These are phyloP conservation scores for Drosophila neoperkinsi DNA, from an alignment of 2,888 invertebrate species.

Conservation along the genomic window DNA sequence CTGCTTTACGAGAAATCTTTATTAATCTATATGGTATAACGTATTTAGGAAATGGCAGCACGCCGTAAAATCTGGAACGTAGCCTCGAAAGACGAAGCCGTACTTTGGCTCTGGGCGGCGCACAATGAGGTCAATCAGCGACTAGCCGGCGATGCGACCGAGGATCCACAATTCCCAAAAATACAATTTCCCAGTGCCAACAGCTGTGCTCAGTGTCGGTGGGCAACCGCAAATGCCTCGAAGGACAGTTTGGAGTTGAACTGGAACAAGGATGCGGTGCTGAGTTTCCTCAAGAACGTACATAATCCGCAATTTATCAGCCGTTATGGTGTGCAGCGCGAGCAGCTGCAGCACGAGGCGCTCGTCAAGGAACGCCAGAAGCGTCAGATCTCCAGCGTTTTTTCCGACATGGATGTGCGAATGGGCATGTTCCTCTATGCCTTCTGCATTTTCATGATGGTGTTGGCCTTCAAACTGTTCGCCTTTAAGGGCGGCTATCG, in stretches of 20 bases:
- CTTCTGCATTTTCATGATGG: constrained; percentile 90
- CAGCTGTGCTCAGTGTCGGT: constrained; percentile 89
- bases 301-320: constrained; percentile 82
- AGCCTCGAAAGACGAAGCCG: constrained; percentile 89
- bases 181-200: constrained; percentile 92
- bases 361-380: constrained; percentile 78
- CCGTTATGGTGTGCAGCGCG: constrained; percentile 79
- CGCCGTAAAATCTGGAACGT: constrained; percentile 90
- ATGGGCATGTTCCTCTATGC: constrained; percentile 91
- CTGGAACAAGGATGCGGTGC: constrained; percentile 83
- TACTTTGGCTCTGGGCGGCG: constrained; percentile 97
- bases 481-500: constrained; percentile 87
- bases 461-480: constrained; percentile 91
- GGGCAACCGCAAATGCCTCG: constrained; percentile 60
- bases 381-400: constrained; percentile 82
- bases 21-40: constrained; percentile 12
- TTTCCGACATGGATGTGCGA: constrained; percentile 88
- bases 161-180: constrained; percentile 96
- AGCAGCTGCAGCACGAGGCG: constrained; percentile 70
- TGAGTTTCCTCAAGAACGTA: constrained; percentile 83
- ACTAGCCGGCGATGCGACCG: constrained; percentile 93
- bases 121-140: constrained; percentile 97
- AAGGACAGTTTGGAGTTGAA: constrained; percentile 55
- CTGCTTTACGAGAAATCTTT: neutral
- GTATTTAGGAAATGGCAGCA: constrained; percentile 90